These are phyloP conservation scores for Phyllotis vaccarum DNA, from an alignment of 2,797 vertebrate genomes.

Conservation along the genomic window DNA sequence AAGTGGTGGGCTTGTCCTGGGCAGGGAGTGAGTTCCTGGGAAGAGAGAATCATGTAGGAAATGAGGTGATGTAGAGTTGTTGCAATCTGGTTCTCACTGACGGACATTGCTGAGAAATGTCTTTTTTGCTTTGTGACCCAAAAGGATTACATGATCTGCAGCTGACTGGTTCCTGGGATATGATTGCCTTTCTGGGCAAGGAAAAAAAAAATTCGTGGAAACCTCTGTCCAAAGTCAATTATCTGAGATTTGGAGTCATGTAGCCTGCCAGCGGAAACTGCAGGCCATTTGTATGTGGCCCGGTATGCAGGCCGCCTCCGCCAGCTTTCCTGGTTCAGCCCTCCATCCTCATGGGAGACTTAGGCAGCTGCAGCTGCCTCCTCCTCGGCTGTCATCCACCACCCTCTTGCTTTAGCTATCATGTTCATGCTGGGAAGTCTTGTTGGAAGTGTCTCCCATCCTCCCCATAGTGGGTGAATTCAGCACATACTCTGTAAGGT, in stretches of 20 bases:
- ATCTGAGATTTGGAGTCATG: slow-evolving; percentile 35
- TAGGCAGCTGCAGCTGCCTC: slow-evolving; percentile 31
- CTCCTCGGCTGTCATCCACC: neutral
- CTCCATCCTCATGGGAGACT: neutral
- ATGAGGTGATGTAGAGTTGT: neutral
- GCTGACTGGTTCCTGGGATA: slow-evolving; percentile 41
- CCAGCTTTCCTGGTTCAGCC: slow-evolving; percentile 17
- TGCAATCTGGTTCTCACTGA: neutral
- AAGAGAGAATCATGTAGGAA: neutral
- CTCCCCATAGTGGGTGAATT: neutral
- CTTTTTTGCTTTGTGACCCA: slow-evolving; percentile 51
- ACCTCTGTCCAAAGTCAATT: slow-evolving; percentile 64
- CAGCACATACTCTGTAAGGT: neutral
- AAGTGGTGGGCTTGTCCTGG: neutral
- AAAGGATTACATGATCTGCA: slow-evolving; percentile 45
- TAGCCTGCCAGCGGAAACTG: slow-evolving; percentile 12
- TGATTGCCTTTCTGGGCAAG: slow-evolving; percentile 48
- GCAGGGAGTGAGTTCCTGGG: neutral
- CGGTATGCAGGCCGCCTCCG: neutral
- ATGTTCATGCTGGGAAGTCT: neutral
- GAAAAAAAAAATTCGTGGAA: slow-evolving; percentile 1
- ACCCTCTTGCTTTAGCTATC: neutral
- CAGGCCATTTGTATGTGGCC: neutral
- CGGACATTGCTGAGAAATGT: slow-evolving; percentile 65
- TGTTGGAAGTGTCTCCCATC: neutral